Conservation (phyloP, 37 sponge, comb jelly and placozoan genomes). For the Amphimedon queenslandica region DNA sequence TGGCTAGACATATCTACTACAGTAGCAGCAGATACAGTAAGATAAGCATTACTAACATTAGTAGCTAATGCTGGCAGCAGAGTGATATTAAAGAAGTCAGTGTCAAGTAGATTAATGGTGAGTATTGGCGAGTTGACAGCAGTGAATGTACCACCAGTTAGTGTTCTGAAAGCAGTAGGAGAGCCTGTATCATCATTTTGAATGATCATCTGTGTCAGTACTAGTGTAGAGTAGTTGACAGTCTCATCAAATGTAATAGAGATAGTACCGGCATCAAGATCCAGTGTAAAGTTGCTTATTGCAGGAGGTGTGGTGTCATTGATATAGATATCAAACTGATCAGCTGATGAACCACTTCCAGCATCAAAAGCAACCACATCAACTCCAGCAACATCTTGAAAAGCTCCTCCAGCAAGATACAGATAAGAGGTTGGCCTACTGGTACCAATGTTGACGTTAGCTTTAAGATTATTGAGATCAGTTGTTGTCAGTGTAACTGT, state of each 20-base stretch:
- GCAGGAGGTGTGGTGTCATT: conserved; percentile 57
- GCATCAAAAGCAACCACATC: conserved; percentile 12
- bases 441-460: conserved; percentile 42
- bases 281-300: conserved; percentile 44
- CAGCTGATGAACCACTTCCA: conserved; percentile 5
- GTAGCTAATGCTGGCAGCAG: conserved; percentile 32
- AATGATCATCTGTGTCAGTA: conserved; percentile 35
- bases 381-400: conserved; percentile 49
- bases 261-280: conserved; percentile 59
- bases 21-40: conserved; percentile 26
- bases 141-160: conserved; percentile 29
- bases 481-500: conserved; percentile 23
- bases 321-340: conserved; percentile 28
- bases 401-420: conserved; percentile 39
- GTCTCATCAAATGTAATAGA: conserved; percentile 66
- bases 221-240: conserved; percentile 48
- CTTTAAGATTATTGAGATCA: conserved; percentile 78
- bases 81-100: conserved; percentile 37
- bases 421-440: conserved; percentile 35
- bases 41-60: conserved; percentile 39
- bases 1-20: conserved; percentile 52
- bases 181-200: conserved; percentile 17
- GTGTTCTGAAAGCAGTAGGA: background rate
- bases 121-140: conserved; percentile 5
- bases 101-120: conserved; percentile 13